Evolutionary conservation across 2,797 vertebrate species (phyloP), one percentile per base, ranked within the genome.

Genomic region (Hemibagrus guttatus): DNA sequence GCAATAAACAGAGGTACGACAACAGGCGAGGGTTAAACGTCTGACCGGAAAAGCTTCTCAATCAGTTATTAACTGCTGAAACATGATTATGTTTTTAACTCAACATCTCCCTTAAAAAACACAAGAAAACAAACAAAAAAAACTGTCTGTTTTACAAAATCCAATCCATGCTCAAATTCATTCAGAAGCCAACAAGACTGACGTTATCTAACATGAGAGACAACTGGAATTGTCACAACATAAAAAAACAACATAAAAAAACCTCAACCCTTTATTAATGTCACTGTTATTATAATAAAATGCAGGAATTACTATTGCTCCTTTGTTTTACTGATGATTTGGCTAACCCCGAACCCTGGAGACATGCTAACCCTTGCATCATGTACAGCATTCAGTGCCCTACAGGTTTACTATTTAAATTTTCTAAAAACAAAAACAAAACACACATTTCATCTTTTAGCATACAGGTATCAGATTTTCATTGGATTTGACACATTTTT

Each of bases 1-100:
- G 6, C 14, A 58, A 66, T 46, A 42, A 46, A 74, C 31, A 82
- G 23, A 17, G 46, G 49, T 76, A 26, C 56, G 21, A 42, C 21
- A 49, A 49, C 17, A 81, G 39, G 23, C 54, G 31, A 74, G 85
- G 4, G 39, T 86, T 64, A 81, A 61, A 81, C 26, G 42, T 49
- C 64, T 49, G 66, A 81, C 17, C 71, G 76, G 78, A 46, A 14
- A 63, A 79, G 21, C 28, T 5, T 8, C 58, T 68, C 74, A 42
- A 46, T 64, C 56, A 64, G 7, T 26, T 75, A 66, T 63, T 59
- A 75, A 83, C 59, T 14, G 11, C 4, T n/a, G 35, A 68, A 52
- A 75, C 13, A 75, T 52, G 26, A 52, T 75, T 52, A 54, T 14
- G 54, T 4, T 54, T 54, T 17, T 14, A 28, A 49, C 26, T 54